Evolutionary conservation across 2,113 vertebrate genomes (phyloP).

Genomic region (Oceanodroma tethys): DNA sequence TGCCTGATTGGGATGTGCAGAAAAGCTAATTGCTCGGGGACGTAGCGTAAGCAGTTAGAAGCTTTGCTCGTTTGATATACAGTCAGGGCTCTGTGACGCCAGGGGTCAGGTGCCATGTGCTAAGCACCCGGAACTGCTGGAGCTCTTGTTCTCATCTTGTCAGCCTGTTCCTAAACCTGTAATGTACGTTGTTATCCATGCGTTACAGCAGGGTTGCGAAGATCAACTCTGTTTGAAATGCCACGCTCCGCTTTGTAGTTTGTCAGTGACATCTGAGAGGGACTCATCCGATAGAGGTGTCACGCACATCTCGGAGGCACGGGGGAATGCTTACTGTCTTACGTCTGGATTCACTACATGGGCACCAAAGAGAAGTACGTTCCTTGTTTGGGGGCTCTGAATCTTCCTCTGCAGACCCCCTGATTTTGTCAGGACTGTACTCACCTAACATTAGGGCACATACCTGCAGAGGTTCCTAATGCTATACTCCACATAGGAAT

Average conservation of each 20-base stretch:
- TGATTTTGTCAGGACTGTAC: neutral
- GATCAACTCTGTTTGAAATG: neutral
- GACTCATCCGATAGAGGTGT: neutral
- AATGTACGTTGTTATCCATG: neutral
- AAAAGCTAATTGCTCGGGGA: neutral
- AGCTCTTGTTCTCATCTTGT: neutral
- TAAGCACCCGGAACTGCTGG: neutral
- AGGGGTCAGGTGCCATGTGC: neutral
- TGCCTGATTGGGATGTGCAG: neutral
- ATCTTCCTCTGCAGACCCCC: neutral
- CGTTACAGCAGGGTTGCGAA: neutral
- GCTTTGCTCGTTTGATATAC: neutral
- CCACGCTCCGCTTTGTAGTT: neutral
- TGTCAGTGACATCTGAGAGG: neutral
- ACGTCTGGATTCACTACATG: neutral
- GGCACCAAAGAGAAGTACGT: neutral
- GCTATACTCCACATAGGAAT: neutral
- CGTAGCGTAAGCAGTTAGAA: neutral
- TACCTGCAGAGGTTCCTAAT: neutral
- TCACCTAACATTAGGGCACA: neutral
- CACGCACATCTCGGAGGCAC: neutral
- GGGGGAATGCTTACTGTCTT: neutral
- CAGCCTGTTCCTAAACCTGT: neutral
- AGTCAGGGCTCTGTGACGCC: rapidly evolving
- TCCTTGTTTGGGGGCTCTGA: neutral